Evolutionary conservation across 2,113 vertebrate species (phyloP).

Genomic region (Callaeas wilsoni): DNA sequence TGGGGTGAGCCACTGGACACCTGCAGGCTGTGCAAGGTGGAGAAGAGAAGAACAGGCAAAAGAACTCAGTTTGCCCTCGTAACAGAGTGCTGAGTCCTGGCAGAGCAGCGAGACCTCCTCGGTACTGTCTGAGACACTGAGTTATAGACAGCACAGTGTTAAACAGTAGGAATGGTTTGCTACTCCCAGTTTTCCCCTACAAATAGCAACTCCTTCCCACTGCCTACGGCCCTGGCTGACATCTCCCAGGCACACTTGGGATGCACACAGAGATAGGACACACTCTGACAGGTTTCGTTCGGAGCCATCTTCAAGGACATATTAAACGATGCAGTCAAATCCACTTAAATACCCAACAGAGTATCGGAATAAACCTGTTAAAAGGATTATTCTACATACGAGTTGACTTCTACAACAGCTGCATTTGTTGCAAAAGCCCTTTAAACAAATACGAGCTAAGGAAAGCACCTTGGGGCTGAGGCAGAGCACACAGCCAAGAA

Average conservation of each 20-base stretch:
- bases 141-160: background rate
- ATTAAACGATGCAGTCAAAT: background rate
- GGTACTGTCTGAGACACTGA: background rate
- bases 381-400: conserved; percentile 10
- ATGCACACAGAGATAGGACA: background rate
- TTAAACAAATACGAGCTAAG: background rate
- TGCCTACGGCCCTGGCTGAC: background rate
- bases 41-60: background rate
- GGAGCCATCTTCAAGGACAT: conserved; percentile 30
- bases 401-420: background rate
- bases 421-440: conserved; percentile 13
- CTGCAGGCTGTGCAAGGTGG: background rate
- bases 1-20: background rate
- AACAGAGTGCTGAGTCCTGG: background rate
- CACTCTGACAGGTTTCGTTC: background rate
- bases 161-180: background rate
- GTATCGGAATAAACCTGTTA: conserved; percentile 29
- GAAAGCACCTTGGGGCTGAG: background rate
- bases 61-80: background rate
- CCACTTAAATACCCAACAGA: background rate
- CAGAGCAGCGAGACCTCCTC: background rate
- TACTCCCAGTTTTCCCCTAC: background rate
- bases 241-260: background rate
- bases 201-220: background rate
- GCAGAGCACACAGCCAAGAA: background rate